Evolutionary conservation across 2,797 vertebrate species (phyloP).

Genomic region (Cyclura pinguis): DNA sequence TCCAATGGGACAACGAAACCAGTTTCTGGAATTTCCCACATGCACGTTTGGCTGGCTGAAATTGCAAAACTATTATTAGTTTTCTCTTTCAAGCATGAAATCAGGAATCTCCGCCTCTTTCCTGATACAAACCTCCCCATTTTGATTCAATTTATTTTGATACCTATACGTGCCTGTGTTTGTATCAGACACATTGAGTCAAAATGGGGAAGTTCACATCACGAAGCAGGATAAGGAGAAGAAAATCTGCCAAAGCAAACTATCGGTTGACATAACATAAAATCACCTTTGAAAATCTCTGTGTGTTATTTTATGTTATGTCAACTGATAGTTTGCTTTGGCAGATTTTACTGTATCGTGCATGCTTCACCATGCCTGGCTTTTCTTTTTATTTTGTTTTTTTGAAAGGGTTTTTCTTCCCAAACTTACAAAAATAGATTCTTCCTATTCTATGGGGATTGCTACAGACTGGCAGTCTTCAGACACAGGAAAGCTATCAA

Average conservation of each 20-base stretch:
- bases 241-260: no score
- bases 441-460: conserved; percentile 50
- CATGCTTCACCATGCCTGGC: conserved; percentile 51
- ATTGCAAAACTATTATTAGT: conserved; percentile 22
- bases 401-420: conserved; percentile 8
- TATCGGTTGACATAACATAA: no score
- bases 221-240: no score
- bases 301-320: conserved; percentile 51
- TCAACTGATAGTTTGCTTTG: conserved; percentile 75
- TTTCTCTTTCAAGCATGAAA: conserved; percentile 40
- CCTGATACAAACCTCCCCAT: conserved; percentile 47
- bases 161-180: no score
- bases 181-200: no score
- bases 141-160: conserved; percentile 25
- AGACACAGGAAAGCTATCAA: conserved; percentile 35
- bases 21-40: conserved; percentile 33
- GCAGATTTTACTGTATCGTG: conserved; percentile 55
- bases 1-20: neutral
- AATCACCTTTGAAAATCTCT: no score
- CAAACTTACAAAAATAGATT: conserved; percentile 52
- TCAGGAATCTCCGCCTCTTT: conserved; percentile 46
- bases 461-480: conserved; percentile 45
- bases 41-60: neutral
- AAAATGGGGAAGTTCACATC: no score
- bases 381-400: neutral